Evolutionary conservation across 1,140 invertebrate species (phyloP).

Genomic region (Oncopeltus fasciatus): DNA sequence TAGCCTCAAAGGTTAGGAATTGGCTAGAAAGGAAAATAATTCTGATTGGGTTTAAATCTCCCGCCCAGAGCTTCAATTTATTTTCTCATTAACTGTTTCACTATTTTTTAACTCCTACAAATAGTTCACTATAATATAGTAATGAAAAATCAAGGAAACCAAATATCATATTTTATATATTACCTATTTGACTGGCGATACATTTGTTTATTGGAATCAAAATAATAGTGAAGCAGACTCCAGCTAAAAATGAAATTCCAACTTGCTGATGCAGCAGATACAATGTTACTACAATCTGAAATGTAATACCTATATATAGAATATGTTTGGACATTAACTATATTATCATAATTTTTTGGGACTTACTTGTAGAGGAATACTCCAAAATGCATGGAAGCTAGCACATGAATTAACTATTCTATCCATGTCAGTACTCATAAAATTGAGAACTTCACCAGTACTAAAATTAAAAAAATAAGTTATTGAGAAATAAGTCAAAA

Average conservation of each 20-base stretch:
- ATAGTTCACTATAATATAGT: too few relatives aligned
- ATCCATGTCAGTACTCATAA: conserved; percentile 92
- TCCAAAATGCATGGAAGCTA: conserved; percentile 94
- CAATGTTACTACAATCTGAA: conserved; percentile 62
- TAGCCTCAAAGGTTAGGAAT: too few relatives aligned
- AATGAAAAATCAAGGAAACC: neutral
- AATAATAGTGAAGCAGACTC: conserved; percentile 69
- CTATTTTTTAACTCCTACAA: too few relatives aligned
- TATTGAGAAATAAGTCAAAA: neutral
- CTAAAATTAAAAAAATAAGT: conserved; percentile 35
- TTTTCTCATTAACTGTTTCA: too few relatives aligned
- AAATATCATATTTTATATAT: neutral
- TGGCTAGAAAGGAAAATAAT: too few relatives aligned
- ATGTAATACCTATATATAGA: conserved; percentile 23
- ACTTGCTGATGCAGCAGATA: conserved; percentile 77
- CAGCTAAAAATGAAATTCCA: conserved; percentile 79
- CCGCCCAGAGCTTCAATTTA: too few relatives aligned
- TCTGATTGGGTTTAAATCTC: too few relatives aligned
- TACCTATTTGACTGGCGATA: conserved; percentile 79
- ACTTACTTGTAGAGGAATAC: conserved; percentile 76
- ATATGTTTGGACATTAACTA: conserved; percentile 6
- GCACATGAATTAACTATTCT: conserved; percentile 88
- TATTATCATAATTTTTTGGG: neutral
- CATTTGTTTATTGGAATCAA: conserved; percentile 89
- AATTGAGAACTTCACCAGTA: conserved; percentile 83